Evolutionary conservation across 2,113 vertebrate genomes (phyloP).

Genomic region (Apodemus speciosus): DNA sequence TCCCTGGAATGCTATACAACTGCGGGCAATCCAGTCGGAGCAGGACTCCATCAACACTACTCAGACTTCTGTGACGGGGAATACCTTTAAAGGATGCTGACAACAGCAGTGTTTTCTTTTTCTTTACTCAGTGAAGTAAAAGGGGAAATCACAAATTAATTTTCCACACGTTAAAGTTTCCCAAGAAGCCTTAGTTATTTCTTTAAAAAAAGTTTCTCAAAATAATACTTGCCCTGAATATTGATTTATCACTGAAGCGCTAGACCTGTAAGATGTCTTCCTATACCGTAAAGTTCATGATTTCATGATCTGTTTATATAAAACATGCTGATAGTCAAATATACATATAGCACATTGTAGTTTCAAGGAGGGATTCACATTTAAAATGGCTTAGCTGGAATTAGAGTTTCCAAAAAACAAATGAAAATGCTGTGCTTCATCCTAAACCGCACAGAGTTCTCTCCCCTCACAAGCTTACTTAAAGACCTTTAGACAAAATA

Average conservation of each 20-base stretch:
- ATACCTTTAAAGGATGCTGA: constrained; percentile 52
- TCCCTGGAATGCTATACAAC: background rate
- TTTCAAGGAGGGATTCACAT: constrained; percentile 41
- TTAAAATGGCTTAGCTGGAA: constrained; percentile 46
- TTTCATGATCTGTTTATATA: constrained; percentile 16
- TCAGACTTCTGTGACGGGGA: constrained; percentile 16
- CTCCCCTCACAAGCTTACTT: constrained; percentile 41
- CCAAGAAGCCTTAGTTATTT: background rate
- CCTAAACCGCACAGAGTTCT: background rate
- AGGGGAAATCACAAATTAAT: constrained; percentile 54
- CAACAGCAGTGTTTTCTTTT: constrained; percentile 6
- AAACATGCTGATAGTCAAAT: constrained; percentile 45
- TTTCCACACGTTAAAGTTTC: constrained; percentile 6
- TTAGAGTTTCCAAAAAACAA: constrained; percentile 62
- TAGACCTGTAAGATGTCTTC: background rate
- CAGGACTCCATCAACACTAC: constrained; percentile 14
- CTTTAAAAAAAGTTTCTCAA: background rate
- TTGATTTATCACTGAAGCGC: constrained; percentile 42
- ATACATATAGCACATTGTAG: constrained; percentile 20
- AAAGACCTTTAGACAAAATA: constrained; percentile 6
- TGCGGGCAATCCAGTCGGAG: constrained; percentile 29
- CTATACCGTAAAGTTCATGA: background rate
- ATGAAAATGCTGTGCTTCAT: constrained; percentile 45
- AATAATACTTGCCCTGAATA: constrained; percentile 44
- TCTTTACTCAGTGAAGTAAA: constrained; percentile 46